phyloP scores from a whole-genome alignment of 2,797 vertebrate species.

The Aeoliscus strigatus region DNA sequence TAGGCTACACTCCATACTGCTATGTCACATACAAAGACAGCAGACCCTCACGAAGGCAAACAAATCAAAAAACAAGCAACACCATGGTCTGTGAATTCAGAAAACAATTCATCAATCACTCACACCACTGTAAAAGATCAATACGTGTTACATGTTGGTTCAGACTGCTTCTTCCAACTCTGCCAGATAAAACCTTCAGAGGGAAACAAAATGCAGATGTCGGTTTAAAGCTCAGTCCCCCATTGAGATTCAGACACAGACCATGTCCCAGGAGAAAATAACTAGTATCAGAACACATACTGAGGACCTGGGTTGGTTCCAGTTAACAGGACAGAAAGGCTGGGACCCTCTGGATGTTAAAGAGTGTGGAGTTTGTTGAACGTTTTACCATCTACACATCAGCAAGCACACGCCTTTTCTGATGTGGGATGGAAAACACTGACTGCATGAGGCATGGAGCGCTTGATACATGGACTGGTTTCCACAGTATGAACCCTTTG shows the following conservation, averaged over 20 bases:
- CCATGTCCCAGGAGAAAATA: neutral
- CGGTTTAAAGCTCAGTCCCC: slow-evolving; percentile 17
- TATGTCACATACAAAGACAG: slow-evolving; percentile 13
- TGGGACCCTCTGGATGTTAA: neutral
- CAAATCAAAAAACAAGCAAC: slow-evolving; percentile 3
- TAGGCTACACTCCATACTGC: slow-evolving; percentile 21
- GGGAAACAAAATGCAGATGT: slow-evolving; percentile 7
- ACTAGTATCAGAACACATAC: neutral
- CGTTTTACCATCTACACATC: slow-evolving; percentile 9
- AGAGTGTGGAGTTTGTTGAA: neutral
- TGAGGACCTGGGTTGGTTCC: neutral
- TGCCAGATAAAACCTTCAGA: slow-evolving; percentile 18
- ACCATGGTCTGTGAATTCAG: slow-evolving; percentile 36
- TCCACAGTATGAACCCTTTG: neutral
- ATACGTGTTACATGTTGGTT: slow-evolving; percentile 14
- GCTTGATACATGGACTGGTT: neutral
- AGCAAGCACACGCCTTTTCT: neutral
- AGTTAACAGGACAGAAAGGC: neutral
- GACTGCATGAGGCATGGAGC: slow-evolving; percentile 23
- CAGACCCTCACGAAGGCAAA: slow-evolving; percentile 4
- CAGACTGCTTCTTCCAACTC: slow-evolving; percentile 29
- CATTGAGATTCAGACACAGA: neutral
- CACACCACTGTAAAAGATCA: slow-evolving; percentile 22
- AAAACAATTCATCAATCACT: slow-evolving; percentile 12
- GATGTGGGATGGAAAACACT: neutral